These are phyloP conservation scores for Lepisosteus osseus DNA, from an alignment of 2,113 vertebrate species.

Conservation along the genomic window DNA sequence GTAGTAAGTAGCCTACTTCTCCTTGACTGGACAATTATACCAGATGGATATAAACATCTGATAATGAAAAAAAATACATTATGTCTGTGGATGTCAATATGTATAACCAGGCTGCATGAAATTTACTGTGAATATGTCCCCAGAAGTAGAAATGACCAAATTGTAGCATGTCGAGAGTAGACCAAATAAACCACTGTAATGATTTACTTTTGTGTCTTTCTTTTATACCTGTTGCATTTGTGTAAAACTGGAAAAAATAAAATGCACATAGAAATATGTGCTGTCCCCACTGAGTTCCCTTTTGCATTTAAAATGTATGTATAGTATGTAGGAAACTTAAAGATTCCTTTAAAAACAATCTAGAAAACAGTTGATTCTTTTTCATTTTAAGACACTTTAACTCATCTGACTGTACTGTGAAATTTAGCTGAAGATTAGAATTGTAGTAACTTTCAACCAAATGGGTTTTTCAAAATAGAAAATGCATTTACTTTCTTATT, in stretches of 20 bases:
- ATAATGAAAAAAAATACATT: slow-evolving; percentile 30
- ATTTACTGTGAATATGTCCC: slow-evolving; percentile 48
- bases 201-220: slow-evolving; percentile 27
- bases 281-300: background rate
- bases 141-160: slow-evolving; percentile 48
- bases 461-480: too few relatives aligned
- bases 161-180: slow-evolving; percentile 60
- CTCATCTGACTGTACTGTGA: too few relatives aligned
- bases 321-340: background rate
- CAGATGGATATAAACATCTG: slow-evolving; percentile 22
- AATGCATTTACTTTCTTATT: too few relatives aligned
- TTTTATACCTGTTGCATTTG: background rate
- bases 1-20: slow-evolving; percentile 12
- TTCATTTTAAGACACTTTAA: background rate
- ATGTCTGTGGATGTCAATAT: slow-evolving; percentile 37
- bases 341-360: background rate
- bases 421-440: too few relatives aligned
- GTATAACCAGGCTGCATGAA: slow-evolving; percentile 60
- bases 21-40: slow-evolving; percentile 6
- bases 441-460: too few relatives aligned
- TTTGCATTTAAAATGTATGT: background rate
- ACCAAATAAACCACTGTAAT: slow-evolving; percentile 54
- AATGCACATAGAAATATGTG: too few relatives aligned
- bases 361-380: background rate
- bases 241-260: background rate